These are phyloP conservation scores for Platalea minor DNA, from an alignment of 2,797 vertebrate species.

Conservation along the genomic window DNA sequence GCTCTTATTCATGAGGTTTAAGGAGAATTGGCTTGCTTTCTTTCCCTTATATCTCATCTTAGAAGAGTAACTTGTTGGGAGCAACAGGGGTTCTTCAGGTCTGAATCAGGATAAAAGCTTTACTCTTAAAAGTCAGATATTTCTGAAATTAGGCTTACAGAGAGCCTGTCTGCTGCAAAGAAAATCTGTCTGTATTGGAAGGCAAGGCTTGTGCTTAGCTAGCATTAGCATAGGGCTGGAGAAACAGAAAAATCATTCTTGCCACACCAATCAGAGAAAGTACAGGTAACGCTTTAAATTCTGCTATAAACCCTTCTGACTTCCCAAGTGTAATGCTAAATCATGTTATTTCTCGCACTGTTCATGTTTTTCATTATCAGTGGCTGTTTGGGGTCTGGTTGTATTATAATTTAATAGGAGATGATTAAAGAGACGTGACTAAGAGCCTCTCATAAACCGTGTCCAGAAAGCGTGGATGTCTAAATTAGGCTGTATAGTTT, in stretches of 20 bases:
- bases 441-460: not conserved
- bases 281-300: not conserved
- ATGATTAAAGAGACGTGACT: not conserved
- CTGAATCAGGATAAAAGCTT: not conserved
- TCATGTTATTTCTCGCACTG: not conserved
- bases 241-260: not conserved
- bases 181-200: not conserved
- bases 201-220: not conserved
- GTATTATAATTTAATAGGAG: not conserved
- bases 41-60: not conserved
- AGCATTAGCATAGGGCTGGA: not conserved
- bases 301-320: not conserved
- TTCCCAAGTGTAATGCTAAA: not conserved
- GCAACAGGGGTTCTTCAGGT: not conserved
- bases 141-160: not conserved
- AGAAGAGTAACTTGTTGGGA: not conserved
- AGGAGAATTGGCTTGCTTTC: not conserved
- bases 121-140: not conserved
- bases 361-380: not conserved
- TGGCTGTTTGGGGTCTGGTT: not conserved
- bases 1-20: not conserved
- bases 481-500: not conserved
- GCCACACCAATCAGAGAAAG: not conserved
- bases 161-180: not conserved
- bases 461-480: not conserved